Percentiles rank a stretch among this genome's conserved stretches.
Conservation (phyloP, 1,140 invertebrate genomes). For the Meloidogyne floridensis region DNA sequence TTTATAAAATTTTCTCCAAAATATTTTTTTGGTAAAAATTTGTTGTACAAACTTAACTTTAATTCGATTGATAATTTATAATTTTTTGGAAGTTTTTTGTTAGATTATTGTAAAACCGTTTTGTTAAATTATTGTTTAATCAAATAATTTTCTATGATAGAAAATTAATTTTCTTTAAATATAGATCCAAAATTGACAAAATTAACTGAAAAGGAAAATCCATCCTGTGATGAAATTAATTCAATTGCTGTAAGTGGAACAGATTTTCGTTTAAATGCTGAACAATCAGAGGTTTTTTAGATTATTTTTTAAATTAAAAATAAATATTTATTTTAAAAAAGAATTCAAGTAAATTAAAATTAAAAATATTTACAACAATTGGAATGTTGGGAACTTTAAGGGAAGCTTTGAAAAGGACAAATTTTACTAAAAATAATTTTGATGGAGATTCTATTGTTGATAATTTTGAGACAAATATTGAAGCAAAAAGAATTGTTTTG, state of each 20-base stretch:
- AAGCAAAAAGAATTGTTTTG: constrained; percentile 4
- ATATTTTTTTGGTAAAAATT: too few relatives aligned
- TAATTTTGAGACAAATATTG: constrained; percentile 19
- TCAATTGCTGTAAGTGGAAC: constrained; percentile 20
- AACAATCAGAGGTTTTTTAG: constrained; percentile 24
- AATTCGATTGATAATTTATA: too few relatives aligned
- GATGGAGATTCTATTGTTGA: background rate
- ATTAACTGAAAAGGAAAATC: constrained; percentile 16
- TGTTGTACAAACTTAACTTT: too few relatives aligned
- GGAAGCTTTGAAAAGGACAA: background rate
- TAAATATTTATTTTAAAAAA: background rate
- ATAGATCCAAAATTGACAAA: constrained; percentile 3
- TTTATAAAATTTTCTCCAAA: too few relatives aligned
- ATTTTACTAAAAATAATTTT: background rate
- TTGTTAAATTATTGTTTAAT: background rate
- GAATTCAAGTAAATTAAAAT: constrained; percentile 12
- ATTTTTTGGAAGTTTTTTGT: too few relatives aligned
- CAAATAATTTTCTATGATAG: background rate
- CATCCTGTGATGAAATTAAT: constrained; percentile 15
- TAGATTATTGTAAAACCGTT: too few relatives aligned
- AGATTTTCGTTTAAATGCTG: constrained; percentile 23
- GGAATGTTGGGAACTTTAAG: background rate
- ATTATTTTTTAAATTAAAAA: background rate
- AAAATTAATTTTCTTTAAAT: constrained; percentile 8
- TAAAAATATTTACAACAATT: background rate